Evolutionary conservation across 2,113 vertebrate species (phyloP).

Genomic region (Todiramphus saurophagus): DNA sequence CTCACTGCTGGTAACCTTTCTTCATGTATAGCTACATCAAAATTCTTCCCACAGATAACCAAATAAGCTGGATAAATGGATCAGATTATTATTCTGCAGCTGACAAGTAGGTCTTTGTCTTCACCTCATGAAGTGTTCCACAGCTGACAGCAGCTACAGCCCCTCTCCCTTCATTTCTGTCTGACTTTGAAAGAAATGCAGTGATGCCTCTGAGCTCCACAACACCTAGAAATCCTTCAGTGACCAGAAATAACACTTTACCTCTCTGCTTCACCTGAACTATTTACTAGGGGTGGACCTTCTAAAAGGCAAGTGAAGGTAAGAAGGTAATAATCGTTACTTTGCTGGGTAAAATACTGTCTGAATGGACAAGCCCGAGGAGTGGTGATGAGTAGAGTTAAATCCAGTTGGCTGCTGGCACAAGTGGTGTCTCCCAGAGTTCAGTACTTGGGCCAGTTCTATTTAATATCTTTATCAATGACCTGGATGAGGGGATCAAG

Average conservation of each 20-base stretch:
- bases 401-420: accelerated
- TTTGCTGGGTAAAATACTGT: not conserved
- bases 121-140: not conserved
- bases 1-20: not conserved
- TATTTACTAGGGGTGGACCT: not conserved
- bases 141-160: not conserved
- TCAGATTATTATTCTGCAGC: not conserved
- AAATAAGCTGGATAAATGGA: not conserved
- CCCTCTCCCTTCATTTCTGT: not conserved
- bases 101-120: not conserved
- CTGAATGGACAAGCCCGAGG: not conserved
- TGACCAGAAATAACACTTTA: not conserved
- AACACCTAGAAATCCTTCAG: not conserved
- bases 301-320: not conserved
- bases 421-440: not conserved
- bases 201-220: not conserved
- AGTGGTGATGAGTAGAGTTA: not conserved
- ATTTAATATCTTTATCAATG: not conserved
- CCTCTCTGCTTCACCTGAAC: not conserved
- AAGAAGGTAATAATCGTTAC: not conserved
- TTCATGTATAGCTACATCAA: not conserved
- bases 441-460: not conserved
- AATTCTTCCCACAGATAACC: not conserved
- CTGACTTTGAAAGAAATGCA: not conserved
- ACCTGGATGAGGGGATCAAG: accelerated